phyloP scores from a whole-genome alignment of 2,888 invertebrate species.

The Ichneumon xanthorius region DNA sequence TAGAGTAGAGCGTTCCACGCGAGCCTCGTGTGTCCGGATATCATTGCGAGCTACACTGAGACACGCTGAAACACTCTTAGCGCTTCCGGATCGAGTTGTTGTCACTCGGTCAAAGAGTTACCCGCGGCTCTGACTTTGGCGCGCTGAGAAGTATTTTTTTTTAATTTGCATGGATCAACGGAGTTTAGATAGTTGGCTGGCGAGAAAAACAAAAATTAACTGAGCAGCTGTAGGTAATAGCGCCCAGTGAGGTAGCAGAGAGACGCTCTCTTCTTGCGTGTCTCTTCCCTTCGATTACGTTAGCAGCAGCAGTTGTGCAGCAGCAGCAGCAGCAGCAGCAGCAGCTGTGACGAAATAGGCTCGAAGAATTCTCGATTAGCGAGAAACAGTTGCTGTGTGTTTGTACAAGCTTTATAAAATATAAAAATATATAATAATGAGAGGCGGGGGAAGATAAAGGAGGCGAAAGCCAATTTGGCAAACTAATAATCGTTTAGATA shows the following conservation, averaged over 20 bases:
- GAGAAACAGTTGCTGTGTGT: conserved; percentile 34
- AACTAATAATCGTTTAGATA: neutral
- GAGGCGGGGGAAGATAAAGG: neutral
- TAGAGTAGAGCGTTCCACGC: neutral
- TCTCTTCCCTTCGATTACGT: conserved; percentile 70
- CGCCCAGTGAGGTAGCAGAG: neutral
- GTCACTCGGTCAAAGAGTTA: neutral
- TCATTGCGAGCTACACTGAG: conserved; percentile 13
- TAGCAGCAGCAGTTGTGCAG: conserved; percentile 60
- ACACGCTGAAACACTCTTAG: conserved; percentile 33
- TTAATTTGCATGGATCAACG: neutral
- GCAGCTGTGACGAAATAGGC: conserved; percentile 62
- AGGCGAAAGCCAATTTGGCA: neutral
- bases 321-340: conserved; percentile 31
- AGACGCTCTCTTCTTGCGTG: conserved; percentile 73
- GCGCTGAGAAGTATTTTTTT: neutral
- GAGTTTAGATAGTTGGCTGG: neutral
- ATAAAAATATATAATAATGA: neutral
- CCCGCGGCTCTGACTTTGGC: neutral
- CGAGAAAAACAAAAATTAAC: conserved; percentile 6
- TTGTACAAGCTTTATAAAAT: neutral
- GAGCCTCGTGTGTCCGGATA: conserved; percentile 40
- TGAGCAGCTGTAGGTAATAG: neutral
- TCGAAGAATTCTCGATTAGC: conserved; percentile 61
- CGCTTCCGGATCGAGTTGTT: conserved; percentile 21